A percentile compares a stretch with the other conserved stretches of the same genome.
phyloP scores from a whole-genome alignment of 1,140 invertebrate species.

The Augochlora pura region DNA sequence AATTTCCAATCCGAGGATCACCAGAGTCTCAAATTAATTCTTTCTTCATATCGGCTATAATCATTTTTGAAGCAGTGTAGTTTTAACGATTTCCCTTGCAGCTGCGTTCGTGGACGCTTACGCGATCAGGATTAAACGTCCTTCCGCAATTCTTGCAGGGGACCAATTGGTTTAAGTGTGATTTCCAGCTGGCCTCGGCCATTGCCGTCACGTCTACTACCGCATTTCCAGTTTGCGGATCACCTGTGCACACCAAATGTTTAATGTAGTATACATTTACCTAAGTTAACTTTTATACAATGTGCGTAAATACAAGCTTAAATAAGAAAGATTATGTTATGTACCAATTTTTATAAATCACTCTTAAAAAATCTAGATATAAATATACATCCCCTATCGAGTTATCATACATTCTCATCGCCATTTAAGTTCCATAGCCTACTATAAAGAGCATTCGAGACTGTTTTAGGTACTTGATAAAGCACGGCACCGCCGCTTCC shows the following conservation, averaged over 20 bases:
- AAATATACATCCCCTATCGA: too few species aligned
- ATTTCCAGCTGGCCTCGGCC: slow-evolving; percentile 83
- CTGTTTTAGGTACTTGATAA: background rate
- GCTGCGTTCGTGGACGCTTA: slow-evolving; percentile 84
- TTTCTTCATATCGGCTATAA: background rate
- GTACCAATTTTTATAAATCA: too few species aligned
- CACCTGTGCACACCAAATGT: slow-evolving; percentile 25
- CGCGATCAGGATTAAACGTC: slow-evolving; percentile 86
- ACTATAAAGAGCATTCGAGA: background rate
- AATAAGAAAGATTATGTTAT: too few species aligned
- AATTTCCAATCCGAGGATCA: background rate
- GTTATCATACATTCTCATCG: background rate
- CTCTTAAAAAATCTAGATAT: too few species aligned
- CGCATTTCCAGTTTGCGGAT: slow-evolving; percentile 33
- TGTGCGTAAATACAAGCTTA: too few species aligned
- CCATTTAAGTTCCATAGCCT: background rate
- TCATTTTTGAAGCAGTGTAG: background rate
- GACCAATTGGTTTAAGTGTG: slow-evolving; percentile 82
- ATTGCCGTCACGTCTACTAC: slow-evolving; percentile 37
- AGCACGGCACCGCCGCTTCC: background rate
- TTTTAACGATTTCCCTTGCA: slow-evolving; percentile 79
- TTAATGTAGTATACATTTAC: background rate
- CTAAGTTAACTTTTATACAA: too few species aligned
- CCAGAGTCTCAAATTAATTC: background rate
- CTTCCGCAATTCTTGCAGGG: slow-evolving; percentile 85